Evolutionary conservation across 2,888 invertebrate species (phyloP), one percentile per base, ranked within the genome.

Genomic region (Euproctis similis): DNA sequence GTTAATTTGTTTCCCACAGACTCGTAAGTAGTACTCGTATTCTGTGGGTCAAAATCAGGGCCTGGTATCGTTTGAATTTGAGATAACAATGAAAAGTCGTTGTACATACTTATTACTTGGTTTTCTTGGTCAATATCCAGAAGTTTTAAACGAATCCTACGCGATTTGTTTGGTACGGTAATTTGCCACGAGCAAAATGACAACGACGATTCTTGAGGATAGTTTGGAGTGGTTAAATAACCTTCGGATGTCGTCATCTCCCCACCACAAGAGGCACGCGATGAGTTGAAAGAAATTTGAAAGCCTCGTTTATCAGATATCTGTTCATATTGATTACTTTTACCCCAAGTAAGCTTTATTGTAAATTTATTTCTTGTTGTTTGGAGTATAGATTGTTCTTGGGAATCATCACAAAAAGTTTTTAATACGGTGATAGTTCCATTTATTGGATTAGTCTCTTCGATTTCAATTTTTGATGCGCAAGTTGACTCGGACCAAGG

Each of bases 141-240:
- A 86, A 71, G 85, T 85, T 51, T 78, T 67, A 54, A 91, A 55
- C 38, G 69, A 54, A 53, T 78, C 77, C 46, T 65, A 42, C 51
- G 85, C 52, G 51, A 57, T 36, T 57, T 56, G 42, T 84, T 48
- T 4, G 82, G 81, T 7, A 69, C 60, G 25, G 26, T 49, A 28
- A 84, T 67, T 20, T 34, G 26, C 84, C 84, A 84, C 19, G 63
- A 62, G 39, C 84, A 84, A 41, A 63, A 73, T 23, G 60, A 47
- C 31, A 70, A 22, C 7, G 49, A 46, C 1, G 75, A 74, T 32
- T 66, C 60, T 30, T 64, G 58, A 13, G 84, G 95, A 76, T 94
- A 96, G 6, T 89, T 89, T 0, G 91, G 90, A 7, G 92, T 89
- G 24, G 86, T 84, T 22, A 95, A 86, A 31, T 81, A 85, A 0